Evolutionary conservation across 1,140 invertebrate species (phyloP).

Genomic region (Platorchestia sp.): DNA sequence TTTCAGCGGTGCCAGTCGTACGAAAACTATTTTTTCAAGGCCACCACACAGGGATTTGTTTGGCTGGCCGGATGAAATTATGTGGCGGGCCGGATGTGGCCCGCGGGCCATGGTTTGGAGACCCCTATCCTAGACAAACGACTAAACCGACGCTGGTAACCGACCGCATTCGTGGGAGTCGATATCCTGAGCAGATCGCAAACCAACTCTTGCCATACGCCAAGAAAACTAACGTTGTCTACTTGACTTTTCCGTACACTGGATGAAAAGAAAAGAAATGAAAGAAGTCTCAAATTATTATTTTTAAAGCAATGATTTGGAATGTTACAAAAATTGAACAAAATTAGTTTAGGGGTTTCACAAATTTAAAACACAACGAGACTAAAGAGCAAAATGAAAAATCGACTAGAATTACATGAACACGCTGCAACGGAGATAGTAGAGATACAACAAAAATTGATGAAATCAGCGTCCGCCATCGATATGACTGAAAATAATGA

Average conservation of each 20-base stretch:
- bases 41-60: too few relatives aligned
- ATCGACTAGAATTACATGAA: background rate
- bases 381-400: background rate
- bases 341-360: background rate
- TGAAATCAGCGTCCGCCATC: background rate
- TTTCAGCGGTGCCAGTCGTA: too few relatives aligned
- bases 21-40: too few relatives aligned
- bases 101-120: too few relatives aligned
- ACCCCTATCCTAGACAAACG: background rate
- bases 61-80: too few relatives aligned
- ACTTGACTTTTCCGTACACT: background rate
- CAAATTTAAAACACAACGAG: background rate
- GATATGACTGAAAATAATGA: background rate
- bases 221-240: background rate
- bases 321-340: background rate
- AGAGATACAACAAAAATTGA: background rate
- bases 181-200: background rate
- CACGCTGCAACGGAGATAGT: background rate
- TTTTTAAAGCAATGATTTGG: background rate
- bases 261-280: background rate
- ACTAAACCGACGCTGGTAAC: background rate
- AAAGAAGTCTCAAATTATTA: background rate
- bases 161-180: background rate
- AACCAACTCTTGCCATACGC: background rate
- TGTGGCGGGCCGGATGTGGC: too few relatives aligned